These are phyloP conservation scores for Lophochroa leadbeateri DNA, from an alignment of 2,113 vertebrate genomes.

Conservation along the genomic window DNA sequence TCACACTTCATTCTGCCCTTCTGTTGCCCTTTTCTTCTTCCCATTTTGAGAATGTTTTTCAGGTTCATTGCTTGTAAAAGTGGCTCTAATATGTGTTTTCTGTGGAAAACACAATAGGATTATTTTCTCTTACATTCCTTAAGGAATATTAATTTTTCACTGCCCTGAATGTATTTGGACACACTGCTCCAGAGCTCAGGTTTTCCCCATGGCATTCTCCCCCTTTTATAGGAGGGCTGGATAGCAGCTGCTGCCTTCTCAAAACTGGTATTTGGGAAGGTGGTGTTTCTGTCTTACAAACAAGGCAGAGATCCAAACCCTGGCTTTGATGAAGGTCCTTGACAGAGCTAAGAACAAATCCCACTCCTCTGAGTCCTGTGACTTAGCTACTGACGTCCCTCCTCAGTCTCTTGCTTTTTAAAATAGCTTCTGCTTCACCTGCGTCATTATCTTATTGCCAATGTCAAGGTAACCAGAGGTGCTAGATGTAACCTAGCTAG, in stretches of 20 bases:
- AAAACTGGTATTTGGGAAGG: neutral
- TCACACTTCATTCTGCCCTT: neutral
- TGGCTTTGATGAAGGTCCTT: neutral
- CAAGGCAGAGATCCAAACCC: neutral
- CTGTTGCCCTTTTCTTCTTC: neutral
- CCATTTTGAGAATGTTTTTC: neutral
- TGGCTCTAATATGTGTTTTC: neutral
- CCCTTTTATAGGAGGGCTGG: neutral
- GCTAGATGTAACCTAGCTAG: neutral
- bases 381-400: neutral
- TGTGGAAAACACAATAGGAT: neutral
- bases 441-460: neutral
- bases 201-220: neutral
- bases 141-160: neutral
- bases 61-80: neutral
- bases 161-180: neutral
- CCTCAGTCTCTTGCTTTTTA: neutral
- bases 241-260: neutral
- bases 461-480: neutral
- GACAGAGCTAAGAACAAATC: neutral
- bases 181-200: neutral
- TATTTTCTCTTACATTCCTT: neutral
- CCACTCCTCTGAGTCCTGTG: neutral
- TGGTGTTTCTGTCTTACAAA: neutral
- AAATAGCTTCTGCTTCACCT: neutral